Conservation (phyloP, 2,113 vertebrate genomes). For the Phylloscopus whistleri region DNA sequence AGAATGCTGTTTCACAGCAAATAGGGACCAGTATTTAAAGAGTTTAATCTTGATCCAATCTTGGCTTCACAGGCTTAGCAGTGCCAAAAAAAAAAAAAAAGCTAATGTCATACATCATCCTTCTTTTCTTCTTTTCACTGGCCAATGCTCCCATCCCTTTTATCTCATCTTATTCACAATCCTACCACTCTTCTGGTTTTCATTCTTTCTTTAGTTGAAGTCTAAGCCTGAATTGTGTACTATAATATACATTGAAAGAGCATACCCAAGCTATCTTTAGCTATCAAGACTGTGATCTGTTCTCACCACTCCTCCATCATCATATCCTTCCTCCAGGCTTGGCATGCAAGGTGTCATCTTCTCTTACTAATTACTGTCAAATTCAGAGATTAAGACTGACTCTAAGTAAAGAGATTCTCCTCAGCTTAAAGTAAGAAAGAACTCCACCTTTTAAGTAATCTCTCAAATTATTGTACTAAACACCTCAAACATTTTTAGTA, state of each 20-base stretch:
- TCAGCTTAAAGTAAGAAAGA: neutral
- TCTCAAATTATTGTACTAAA: neutral
- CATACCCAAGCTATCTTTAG: conserved; percentile 2
- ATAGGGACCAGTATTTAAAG: neutral
- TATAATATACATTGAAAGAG: neutral
- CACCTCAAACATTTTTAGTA: neutral
- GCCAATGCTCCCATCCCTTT: neutral
- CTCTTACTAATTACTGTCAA: neutral
- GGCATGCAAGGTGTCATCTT: neutral
- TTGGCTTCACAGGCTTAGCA: neutral
- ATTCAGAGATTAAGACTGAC: neutral
- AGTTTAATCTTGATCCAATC: neutral
- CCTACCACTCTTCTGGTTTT: neutral
- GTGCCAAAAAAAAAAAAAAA: neutral
- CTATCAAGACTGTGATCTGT: neutral
- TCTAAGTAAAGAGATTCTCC: neutral
- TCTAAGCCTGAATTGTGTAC: neutral
- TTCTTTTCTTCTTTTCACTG: neutral
- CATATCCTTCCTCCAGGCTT: conserved; percentile 3
- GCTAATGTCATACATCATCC: neutral
- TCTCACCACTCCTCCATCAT: conserved; percentile 27
- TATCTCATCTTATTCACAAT: neutral
- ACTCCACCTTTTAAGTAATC: neutral
- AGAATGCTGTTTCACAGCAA: neutral
- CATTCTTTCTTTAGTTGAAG: neutral